These are phyloP conservation scores for Peromyscus eremicus DNA, from an alignment of 2,797 vertebrate genomes.

Conservation along the genomic window DNA sequence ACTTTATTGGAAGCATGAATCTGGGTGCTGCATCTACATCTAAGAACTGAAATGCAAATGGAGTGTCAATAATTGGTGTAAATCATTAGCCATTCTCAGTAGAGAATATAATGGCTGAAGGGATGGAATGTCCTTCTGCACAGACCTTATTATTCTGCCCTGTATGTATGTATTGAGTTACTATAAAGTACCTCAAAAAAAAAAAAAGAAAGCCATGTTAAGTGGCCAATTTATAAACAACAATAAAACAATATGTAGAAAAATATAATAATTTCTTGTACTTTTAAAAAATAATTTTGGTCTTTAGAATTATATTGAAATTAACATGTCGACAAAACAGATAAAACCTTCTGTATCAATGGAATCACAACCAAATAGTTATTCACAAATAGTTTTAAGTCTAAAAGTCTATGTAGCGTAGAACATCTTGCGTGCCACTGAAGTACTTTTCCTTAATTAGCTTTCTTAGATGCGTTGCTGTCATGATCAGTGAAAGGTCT, in stretches of 20 bases:
- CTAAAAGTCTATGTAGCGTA: background rate
- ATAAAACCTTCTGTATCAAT: background rate
- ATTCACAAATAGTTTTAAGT: background rate
- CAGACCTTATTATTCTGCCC: background rate
- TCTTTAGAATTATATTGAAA: conserved; percentile 31
- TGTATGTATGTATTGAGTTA: background rate
- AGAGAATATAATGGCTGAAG: background rate
- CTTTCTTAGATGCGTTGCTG: background rate
- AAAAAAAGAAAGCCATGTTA: background rate
- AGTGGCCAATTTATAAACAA: background rate
- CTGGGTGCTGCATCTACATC: background rate
- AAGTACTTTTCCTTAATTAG: background rate
- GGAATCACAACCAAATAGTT: background rate
- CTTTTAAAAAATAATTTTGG: background rate
- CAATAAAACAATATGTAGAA: background rate
- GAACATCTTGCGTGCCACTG: background rate
- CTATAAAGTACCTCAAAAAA: background rate
- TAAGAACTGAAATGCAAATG: background rate
- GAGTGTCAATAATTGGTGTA: background rate
- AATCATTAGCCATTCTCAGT: background rate
- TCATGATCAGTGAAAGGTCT: background rate
- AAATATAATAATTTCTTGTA: background rate
- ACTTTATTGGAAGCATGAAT: background rate
- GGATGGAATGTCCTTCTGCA: background rate
- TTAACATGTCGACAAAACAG: background rate